Conservation (phyloP, 2,113 vertebrate genomes). For the Mobula hypostoma region DNA sequence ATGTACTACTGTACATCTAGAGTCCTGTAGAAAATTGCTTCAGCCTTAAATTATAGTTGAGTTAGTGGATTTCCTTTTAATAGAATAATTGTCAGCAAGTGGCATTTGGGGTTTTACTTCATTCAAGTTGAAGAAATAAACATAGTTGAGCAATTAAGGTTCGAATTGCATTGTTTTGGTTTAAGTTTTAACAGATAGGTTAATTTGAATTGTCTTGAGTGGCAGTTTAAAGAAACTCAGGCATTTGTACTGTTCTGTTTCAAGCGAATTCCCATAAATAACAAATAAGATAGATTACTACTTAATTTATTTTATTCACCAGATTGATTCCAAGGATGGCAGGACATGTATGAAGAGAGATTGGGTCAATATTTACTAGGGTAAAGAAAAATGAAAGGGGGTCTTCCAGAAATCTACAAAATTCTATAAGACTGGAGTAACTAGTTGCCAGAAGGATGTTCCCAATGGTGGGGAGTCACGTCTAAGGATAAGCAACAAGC, state of each 20-base stretch:
- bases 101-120: not conserved
- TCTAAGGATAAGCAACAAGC: no score
- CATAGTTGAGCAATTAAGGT: not conserved
- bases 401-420: no score
- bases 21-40: not conserved
- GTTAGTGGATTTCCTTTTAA: not conserved
- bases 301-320: not conserved
- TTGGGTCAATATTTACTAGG: no score
- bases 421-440: no score
- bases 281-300: not conserved
- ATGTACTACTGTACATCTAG: not conserved
- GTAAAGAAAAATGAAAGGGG: no score
- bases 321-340: no score
- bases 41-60: not conserved
- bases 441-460: no score
- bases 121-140: not conserved
- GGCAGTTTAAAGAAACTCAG: not conserved
- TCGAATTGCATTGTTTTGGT: not conserved
- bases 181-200: not conserved
- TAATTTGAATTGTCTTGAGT: not conserved
- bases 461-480: no score
- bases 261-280: not conserved
- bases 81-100: not conserved
- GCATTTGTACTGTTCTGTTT: not conserved
- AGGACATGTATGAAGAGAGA: no score